Base-by-base conservation (phyloP, 2,797 vertebrate genomes). In the Phaenicophaeus curvirostris region DNA sequence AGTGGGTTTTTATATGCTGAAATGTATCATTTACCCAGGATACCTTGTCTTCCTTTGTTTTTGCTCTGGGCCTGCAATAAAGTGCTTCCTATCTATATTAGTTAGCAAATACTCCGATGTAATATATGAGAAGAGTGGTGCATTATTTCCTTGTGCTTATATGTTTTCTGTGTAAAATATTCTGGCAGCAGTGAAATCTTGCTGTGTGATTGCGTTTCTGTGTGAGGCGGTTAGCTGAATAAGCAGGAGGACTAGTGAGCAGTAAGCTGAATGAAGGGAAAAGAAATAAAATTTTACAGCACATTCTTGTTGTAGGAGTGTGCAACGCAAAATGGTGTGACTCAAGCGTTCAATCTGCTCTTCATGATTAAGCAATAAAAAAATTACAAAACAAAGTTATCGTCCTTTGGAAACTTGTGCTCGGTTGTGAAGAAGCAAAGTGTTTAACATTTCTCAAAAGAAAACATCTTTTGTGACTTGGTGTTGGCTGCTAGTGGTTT, bases 1-100 rank as follows among this genome's bases (percentile, higher is more conserved):
- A 80, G 68, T 88, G 44, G 3, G 2, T 61, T 90, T 92, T 87
- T 85, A 61, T 21, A 5, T n/a, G 48, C 74, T 37, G 84, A 91
- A 91, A 89, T 87, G 39, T 74, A 68, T 87, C 79, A 85, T 91
- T 93, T 87, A 79, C 67, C 41, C 50, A 51, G 57, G 77, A 39
- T 91, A 90, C 87, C 54, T 50, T 83, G 74, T 93, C 94, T 95
- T 94, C 96, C 87, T 96, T 96, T 96, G 96, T 94, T 94, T 96
- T 94, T 89, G 92, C 94, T 83, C 85, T 79, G 85, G 95, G 94
- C 83, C 82, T 94, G 81, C 65, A 92, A 94, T 86, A 89, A 96
- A 96, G 94, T 66, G 83, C 53, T 96, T 91, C 89, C 84, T 87
- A 94, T 96, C 92, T 88, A 33, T 87, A 71, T 92, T 87, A 90